Evolutionary conservation across 1,140 invertebrate genomes (phyloP), one percentile per base, ranked within the genome.

Genomic region (Coptotermes formosanus): DNA sequence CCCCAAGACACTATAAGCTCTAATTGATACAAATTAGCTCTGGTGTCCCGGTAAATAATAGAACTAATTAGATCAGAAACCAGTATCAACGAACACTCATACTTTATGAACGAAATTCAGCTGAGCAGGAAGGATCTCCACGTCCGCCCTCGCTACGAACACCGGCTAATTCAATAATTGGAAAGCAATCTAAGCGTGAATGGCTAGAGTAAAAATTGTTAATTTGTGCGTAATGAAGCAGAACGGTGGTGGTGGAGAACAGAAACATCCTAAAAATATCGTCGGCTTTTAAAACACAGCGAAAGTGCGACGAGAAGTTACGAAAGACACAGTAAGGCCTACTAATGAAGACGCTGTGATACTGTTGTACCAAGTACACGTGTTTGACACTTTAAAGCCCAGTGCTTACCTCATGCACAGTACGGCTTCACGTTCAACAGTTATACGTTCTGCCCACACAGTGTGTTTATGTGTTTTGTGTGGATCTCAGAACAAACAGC

Each of bases 21-120:
- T 88, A 88, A 88, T 88, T 88, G 87, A 88, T 88, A 88, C 87
- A 88, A 88, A 88, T 88, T 88, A 88, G 85, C 85, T 82, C 84
- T 85, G 87, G 87, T 88, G 86, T 88, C 87, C 81, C 87, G 85
- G 87, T 87, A 87, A 88, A 88, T 88, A 88, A 88, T 88, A 87
- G 84, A 88, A 86, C 86, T 88, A 88, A 88, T 86, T 83, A 86
- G 87, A 87, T 88, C 85, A 87, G 64, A 85, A 64, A 81, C 83
- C 86, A 45, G 86, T 85, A 87, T 85, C 86, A 75, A 52, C n/a
- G 82, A 86, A 87, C 86, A 86, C 87, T 88, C 85, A 85, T 85
- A 88, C 86, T 86, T 88, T 88, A 88, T 87, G 87, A 86, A 84
- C 55, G 86, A 87, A 87, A 85, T 85, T 87, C 85, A 87, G 59